These are phyloP conservation scores for Bombyx huttoni DNA, from an alignment of 2,888 invertebrate species.

Conservation along the genomic window DNA sequence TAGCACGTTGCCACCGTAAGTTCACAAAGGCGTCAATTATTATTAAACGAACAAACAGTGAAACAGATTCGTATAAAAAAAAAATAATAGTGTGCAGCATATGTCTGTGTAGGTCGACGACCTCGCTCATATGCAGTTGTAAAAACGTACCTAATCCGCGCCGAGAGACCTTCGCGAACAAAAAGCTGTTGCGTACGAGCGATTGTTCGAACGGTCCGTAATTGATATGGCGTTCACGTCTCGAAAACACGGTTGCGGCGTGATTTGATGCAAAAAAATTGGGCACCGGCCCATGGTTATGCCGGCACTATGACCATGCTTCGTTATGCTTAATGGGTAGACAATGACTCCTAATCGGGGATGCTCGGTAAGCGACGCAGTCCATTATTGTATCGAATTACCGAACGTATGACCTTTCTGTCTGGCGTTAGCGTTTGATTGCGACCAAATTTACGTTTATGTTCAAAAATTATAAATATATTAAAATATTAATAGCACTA, in stretches of 20 bases:
- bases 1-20: neutral
- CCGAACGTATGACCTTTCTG: neutral
- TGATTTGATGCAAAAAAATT: slow-evolving; percentile 22
- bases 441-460: no score
- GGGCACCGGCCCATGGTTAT: slow-evolving; percentile 5
- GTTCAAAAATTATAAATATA: no score
- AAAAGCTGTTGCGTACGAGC: neutral
- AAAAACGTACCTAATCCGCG: slow-evolving; percentile 3
- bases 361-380: neutral
- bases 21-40: neutral
- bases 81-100: slow-evolving; percentile 13
- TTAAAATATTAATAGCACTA: no score
- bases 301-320: neutral
- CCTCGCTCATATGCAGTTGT: slow-evolving; percentile 4
- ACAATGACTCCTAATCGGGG: neutral
- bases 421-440: neutral
- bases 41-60: slow-evolving; percentile 1
- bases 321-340: neutral
- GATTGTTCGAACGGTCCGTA: slow-evolving; percentile 27
- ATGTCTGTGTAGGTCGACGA: slow-evolving; percentile 13
- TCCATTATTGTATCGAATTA: neutral
- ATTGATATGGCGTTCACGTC: slow-evolving; percentile 25
- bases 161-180: neutral
- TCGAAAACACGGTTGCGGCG: slow-evolving; percentile 17
- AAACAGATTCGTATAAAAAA: slow-evolving; percentile 10